phyloP scores from a whole-genome alignment of 2,888 invertebrate species.

The Nemoura dubitans region DNA sequence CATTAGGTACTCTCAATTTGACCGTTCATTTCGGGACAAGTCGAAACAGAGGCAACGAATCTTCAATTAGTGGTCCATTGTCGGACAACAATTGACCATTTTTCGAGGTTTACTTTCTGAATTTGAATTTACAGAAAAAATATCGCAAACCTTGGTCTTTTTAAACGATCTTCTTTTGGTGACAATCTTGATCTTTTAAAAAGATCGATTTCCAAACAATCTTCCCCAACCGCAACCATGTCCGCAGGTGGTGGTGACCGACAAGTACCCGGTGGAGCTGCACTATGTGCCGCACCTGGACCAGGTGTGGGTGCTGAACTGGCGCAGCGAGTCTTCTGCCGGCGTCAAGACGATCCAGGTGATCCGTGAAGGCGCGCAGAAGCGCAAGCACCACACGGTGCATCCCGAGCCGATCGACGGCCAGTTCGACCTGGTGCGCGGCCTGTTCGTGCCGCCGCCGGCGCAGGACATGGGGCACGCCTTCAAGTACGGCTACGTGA shows the following conservation, averaged over 20 bases:
- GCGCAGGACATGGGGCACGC: conserved; percentile 67
- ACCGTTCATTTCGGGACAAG: too few species aligned
- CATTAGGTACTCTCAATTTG: too few species aligned
- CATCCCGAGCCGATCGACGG: conserved; percentile 80
- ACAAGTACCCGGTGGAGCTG: conserved; percentile 75
- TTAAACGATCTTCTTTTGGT: too few species aligned
- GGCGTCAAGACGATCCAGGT: conserved; percentile 74
- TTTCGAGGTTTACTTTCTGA: too few species aligned
- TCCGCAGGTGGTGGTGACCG: conserved; percentile 73
- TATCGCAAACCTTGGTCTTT: too few species aligned
- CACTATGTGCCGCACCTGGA: conserved; percentile 76
- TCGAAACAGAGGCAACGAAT: too few species aligned
- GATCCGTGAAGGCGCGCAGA: conserved; percentile 77
- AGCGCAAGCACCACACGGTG: conserved; percentile 75
- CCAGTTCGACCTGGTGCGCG: conserved; percentile 76
- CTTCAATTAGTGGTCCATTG: too few species aligned
- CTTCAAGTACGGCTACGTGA: conserved; percentile 78
- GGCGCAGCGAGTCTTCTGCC: conserved; percentile 68
- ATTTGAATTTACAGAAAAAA: too few species aligned
- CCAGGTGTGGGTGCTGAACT: conserved; percentile 79
- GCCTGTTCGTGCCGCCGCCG: conserved; percentile 71
- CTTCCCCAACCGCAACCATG: too few species aligned
- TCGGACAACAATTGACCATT: too few species aligned
- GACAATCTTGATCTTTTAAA: too few species aligned
- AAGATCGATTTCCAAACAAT: too few species aligned